phyloP scores from a whole-genome alignment of 2,888 invertebrate genomes.

The Pinctada fucata region DNA sequence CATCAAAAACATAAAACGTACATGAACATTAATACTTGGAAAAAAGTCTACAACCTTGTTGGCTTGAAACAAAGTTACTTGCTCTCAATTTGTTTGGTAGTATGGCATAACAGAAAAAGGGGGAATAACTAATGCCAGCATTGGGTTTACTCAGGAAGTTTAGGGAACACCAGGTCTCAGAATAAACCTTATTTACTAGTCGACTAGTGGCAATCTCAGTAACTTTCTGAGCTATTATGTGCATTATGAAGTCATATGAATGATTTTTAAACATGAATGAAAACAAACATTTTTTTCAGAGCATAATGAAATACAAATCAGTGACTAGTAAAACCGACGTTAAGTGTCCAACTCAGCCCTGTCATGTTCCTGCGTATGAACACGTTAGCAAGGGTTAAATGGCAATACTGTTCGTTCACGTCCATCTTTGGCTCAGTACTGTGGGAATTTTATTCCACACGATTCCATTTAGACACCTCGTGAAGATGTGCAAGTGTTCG shows the following conservation, averaged over 20 bases:
- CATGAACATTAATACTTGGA: too few species aligned
- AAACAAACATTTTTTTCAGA: neutral
- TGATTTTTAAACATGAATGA: neutral
- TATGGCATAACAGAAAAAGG: too few species aligned
- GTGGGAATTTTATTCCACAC: constrained; percentile 50
- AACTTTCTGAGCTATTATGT: neutral
- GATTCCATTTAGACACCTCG: neutral
- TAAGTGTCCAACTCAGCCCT: neutral
- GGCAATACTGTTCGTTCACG: constrained; percentile 1
- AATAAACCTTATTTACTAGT: too few species aligned
- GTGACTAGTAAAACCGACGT: neutral
- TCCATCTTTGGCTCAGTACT: constrained; percentile 1
- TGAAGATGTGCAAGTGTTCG: constrained; percentile 8
- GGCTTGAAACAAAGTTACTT: too few species aligned
- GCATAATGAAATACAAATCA: neutral
- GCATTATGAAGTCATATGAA: neutral
- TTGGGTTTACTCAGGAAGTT: too few species aligned
- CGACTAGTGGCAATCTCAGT: too few species aligned
- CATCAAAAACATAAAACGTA: too few species aligned
- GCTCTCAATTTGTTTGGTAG: too few species aligned
- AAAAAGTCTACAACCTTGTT: too few species aligned
- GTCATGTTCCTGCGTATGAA: neutral
- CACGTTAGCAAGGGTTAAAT: neutral
- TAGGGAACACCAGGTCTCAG: too few species aligned
- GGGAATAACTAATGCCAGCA: too few species aligned